These are phyloP conservation scores for Parasteatoda tepidariorum DNA, from an alignment of 1,140 invertebrate species.

Conservation along the genomic window DNA sequence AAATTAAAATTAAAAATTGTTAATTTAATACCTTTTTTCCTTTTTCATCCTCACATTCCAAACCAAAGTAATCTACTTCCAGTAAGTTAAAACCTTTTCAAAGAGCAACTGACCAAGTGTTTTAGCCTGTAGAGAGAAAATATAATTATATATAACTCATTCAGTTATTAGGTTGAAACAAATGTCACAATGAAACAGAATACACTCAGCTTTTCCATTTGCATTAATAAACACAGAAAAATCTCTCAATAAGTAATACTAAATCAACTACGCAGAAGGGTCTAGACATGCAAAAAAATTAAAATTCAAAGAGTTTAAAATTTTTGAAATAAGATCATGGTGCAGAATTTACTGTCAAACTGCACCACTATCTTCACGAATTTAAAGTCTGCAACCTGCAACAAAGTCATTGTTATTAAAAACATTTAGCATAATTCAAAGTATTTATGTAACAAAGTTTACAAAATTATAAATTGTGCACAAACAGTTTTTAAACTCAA, in stretches of 20 bases:
- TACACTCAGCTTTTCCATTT: neutral
- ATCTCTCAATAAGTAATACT: neutral
- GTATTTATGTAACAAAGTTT: no score
- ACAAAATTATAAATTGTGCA: no score
- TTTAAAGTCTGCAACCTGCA: no score
- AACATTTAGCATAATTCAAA: no score
- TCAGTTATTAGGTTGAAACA: neutral
- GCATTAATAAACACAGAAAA: neutral
- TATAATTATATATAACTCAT: neutral
- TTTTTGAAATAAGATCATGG: no score
- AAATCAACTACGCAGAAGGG: no score
- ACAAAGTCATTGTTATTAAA: no score
- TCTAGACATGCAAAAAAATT: neutral
- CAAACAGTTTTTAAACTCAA: no score
- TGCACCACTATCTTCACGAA: neutral
- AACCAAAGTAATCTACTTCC: conserved; percentile 97
- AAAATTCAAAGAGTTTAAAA: neutral
- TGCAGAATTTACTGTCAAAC: no score
- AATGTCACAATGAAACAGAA: neutral
- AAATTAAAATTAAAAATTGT: no score
- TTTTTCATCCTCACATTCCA: conserved; percentile 90
- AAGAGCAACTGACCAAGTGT: conserved; percentile 91
- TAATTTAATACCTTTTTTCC: conserved; percentile 87
- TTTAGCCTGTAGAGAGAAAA: conserved; percentile 84
- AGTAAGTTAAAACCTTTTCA: conserved; percentile 96